Percentiles rank a stretch among this genome's conserved stretches.
These are phyloP conservation scores for Apaloderma vittatum DNA, from an alignment of 2,113 vertebrate species.

Conservation along the genomic window DNA sequence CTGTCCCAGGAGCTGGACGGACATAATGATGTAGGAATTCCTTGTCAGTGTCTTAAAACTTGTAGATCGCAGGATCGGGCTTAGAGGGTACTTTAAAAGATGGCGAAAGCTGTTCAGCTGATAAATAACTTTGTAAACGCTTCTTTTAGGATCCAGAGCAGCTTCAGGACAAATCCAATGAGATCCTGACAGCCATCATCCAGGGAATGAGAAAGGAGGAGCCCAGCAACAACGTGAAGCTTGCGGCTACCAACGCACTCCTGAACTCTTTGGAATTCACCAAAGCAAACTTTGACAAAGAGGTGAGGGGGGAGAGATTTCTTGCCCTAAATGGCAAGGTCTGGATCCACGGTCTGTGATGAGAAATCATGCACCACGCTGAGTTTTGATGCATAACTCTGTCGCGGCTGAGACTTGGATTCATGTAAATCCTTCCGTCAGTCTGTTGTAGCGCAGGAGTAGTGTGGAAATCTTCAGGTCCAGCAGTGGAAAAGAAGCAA, in stretches of 20 bases:
- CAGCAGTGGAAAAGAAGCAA: background rate
- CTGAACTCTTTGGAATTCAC: conserved; percentile 99
- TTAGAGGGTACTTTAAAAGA: background rate
- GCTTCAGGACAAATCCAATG: conserved; percentile 97
- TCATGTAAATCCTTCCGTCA: background rate
- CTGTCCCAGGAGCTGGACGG: background rate
- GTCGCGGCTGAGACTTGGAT: conserved; percentile 27
- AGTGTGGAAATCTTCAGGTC: background rate
- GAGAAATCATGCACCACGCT: conserved; percentile 71
- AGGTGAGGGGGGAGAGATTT: conserved; percentile 77
- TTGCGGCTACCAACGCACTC: conserved; percentile 96
- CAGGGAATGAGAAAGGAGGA: conserved; percentile 99
- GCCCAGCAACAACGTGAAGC: conserved; percentile 97
- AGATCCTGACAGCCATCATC: conserved; percentile 98
- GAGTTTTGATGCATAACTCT: conserved; percentile 47
- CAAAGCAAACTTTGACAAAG: conserved; percentile 98
- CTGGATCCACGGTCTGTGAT: conserved; percentile 48
- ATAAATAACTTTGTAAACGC: background rate
- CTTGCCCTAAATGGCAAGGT: background rate
- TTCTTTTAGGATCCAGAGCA: conserved; percentile 93
- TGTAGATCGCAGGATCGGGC: too few relatives aligned
- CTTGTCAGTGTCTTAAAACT: background rate
- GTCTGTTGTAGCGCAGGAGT: background rate
- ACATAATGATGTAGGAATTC: rapidly evolving
- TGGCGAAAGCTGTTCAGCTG: background rate